Conservation (phyloP, 2,113 vertebrate species). For the Caranx melampygus region DNA sequence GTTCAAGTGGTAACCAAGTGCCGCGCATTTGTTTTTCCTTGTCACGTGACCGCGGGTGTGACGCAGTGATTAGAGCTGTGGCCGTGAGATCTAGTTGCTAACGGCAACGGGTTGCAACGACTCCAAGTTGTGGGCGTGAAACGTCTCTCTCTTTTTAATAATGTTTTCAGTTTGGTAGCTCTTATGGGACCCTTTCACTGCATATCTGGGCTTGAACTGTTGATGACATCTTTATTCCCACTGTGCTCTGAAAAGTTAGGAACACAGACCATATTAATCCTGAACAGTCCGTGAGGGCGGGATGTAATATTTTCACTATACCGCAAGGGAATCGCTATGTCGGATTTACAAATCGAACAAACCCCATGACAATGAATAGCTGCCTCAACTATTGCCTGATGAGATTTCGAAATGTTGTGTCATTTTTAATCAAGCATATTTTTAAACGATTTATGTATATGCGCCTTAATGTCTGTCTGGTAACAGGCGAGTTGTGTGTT, state of each 20-base stretch:
- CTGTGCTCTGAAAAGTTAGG: neutral
- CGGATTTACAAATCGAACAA: conserved; percentile 44
- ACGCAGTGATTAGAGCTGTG: neutral
- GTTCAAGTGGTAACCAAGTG: neutral
- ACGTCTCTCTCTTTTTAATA: neutral
- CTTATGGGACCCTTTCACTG: neutral
- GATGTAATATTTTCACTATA: neutral
- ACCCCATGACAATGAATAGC: conserved; percentile 28
- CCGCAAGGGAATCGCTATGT: neutral
- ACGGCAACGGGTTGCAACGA: conserved; percentile 13
- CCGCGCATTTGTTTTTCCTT: conserved; percentile 63
- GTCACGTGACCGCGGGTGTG: conserved; percentile 53
- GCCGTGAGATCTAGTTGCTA: conserved; percentile 21
- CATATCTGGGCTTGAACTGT: neutral
- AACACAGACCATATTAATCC: neutral
- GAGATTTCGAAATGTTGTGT: neutral
- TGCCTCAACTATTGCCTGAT: conserved; percentile 55
- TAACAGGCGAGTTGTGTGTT: neutral
- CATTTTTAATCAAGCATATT: neutral
- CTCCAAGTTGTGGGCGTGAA: neutral
- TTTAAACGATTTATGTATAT: fast-evolving
- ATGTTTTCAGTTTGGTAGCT: fast-evolving
- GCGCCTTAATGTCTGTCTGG: neutral
- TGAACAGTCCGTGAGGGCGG: conserved; percentile 39
- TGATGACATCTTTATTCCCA: neutral